Evolutionary conservation across 2,888 invertebrate species (phyloP).

Genomic region (Aspidapion aeneum): DNA sequence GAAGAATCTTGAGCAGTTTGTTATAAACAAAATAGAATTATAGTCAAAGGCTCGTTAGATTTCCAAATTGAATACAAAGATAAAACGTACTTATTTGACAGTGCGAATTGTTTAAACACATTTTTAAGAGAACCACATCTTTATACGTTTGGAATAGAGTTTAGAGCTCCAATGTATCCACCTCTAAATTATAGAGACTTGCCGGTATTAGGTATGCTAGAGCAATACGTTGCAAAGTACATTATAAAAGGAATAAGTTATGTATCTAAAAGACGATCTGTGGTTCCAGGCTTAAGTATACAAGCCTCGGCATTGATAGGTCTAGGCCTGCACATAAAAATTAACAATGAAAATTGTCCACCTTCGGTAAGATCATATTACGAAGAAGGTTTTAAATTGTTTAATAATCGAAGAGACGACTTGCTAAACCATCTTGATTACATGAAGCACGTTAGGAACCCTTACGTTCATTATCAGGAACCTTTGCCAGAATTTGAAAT

Average conservation of each 20-base stretch:
- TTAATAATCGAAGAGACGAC: slow-evolving; percentile 37
- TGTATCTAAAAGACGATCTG: slow-evolving; percentile 54
- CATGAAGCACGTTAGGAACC: slow-evolving; percentile 54
- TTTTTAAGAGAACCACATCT: slow-evolving; percentile 53
- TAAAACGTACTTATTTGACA: slow-evolving; percentile 57
- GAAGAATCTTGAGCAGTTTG: slow-evolving; percentile 60
- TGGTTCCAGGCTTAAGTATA: slow-evolving; percentile 56
- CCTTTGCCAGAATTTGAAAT: slow-evolving; percentile 35
- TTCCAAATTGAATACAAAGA: slow-evolving; percentile 52
- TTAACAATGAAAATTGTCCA: slow-evolving; percentile 47
- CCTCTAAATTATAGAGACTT: slow-evolving; percentile 49
- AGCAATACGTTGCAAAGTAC: slow-evolving; percentile 55
- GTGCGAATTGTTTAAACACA: slow-evolving; percentile 48
- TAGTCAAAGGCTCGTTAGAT: slow-evolving; percentile 48
- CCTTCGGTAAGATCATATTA: slow-evolving; percentile 42
- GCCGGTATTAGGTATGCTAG: slow-evolving; percentile 58
- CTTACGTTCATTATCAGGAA: slow-evolving; percentile 51
- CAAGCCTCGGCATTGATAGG: slow-evolving; percentile 53
- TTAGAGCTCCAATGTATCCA: slow-evolving; percentile 44
- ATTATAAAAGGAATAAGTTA: slow-evolving; percentile 55
- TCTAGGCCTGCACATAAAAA: slow-evolving; percentile 57
- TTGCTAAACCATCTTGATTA: slow-evolving; percentile 43
- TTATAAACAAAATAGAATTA: slow-evolving; percentile 54
- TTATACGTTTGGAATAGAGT: slow-evolving; percentile 49
- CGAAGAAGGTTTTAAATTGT: slow-evolving; percentile 45